Evolutionary conservation across 1,140 invertebrate species (phyloP).

Genomic region (Drosophila lacertosa): DNA sequence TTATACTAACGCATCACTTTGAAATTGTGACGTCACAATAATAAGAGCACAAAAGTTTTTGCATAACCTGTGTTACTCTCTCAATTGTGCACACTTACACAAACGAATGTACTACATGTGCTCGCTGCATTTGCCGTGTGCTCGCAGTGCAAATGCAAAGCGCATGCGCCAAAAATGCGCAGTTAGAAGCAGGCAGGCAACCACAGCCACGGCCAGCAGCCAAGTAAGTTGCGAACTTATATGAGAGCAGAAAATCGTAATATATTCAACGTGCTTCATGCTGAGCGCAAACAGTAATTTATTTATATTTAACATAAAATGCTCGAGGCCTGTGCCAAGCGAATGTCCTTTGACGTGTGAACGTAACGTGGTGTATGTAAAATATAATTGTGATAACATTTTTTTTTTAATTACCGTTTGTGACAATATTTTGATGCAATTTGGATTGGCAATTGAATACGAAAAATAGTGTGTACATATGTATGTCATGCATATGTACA

Average conservation of each 20-base stretch:
- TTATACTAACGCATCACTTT: no score
- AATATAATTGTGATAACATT: constrained; percentile 29
- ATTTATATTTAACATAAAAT: constrained; percentile 66
- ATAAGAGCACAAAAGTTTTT: no score
- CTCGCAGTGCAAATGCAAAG: constrained; percentile 8
- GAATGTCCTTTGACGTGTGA: constrained; percentile 63
- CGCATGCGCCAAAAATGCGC: constrained; percentile 33
- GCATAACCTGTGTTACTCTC: no score
- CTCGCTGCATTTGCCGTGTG: constrained; percentile 21
- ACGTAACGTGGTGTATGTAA: constrained; percentile 36
- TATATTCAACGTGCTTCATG: constrained; percentile 63
- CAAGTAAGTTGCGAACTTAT: constrained; percentile 52
- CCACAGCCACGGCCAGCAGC: constrained; percentile 29
- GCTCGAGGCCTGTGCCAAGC: constrained; percentile 62
- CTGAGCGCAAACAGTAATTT: constrained; percentile 48
- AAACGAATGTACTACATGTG: not conserved
- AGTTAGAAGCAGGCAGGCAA: constrained; percentile 13
- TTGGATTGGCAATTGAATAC: constrained; percentile 32
- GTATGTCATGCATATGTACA: constrained; percentile 3
- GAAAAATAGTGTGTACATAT: constrained; percentile 44
- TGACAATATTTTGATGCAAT: constrained; percentile 46
- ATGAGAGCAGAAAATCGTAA: constrained; percentile 63
- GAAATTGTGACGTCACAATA: no score
- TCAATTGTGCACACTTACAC: not conserved
- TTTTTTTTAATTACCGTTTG: constrained; percentile 18